phyloP scores from a whole-genome alignment of 2,113 vertebrate genomes.

The Oryctolagus cuniculus region mOryCun1.1 NC_091442.1:47037501-47038000 shows the following conservation, averaged over 20 bases:
- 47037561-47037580: neutral
- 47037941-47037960: neutral
- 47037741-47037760: neutral
- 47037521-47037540: no score
- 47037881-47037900: neutral
- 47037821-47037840: neutral
- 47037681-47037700: no score
- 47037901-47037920: neutral
- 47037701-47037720: no score
- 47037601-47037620: neutral
- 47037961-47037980: neutral
- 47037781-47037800: neutral
- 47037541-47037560: no score
- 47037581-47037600: no score
- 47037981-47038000: neutral
- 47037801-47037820: neutral
- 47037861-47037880: neutral
- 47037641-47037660: neutral
- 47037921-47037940: neutral
- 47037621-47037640: neutral
- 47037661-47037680: neutral
- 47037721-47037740: neutral
- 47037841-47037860: neutral
- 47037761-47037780: neutral
- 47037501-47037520: no score